Percentiles rank a stretch among this genome's conserved stretches.
phyloP scores from a whole-genome alignment of 2,888 invertebrate species.

The Euclidia mi region DNA sequence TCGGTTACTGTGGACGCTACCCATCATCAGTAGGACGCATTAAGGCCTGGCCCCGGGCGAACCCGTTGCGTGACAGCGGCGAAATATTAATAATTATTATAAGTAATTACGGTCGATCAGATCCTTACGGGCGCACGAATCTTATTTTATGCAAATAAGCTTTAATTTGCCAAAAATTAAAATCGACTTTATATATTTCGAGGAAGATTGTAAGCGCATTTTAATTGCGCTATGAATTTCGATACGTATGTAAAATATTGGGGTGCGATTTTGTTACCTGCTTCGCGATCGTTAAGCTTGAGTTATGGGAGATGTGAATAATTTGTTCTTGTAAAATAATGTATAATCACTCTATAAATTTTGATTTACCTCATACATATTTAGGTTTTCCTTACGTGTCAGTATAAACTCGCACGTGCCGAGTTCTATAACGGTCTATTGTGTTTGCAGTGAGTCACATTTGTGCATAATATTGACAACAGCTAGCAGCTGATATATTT shows the following conservation, averaged over 20 bases:
- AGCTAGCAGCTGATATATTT: conserved; percentile 15
- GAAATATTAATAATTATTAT: conserved; percentile 82
- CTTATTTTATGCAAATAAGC: conserved; percentile 69
- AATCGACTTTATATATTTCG: conserved; percentile 36
- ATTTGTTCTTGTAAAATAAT: conserved; percentile 1
- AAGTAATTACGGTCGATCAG: conserved; percentile 71
- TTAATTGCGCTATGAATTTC: conserved; percentile 37
- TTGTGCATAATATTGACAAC: conserved; percentile 14
- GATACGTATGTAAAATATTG: conserved; percentile 6
- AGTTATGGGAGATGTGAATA: not conserved
- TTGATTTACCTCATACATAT: not conserved
- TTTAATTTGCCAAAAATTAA: conserved; percentile 58
- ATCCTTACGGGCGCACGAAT: conserved; percentile 59
- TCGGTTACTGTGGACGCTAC: conserved; percentile 75
- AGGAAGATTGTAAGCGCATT: conserved; percentile 32
- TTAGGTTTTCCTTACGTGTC: not conserved
- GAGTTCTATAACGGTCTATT: not conserved
- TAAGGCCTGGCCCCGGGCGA: conserved; percentile 68
- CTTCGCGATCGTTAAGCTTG: conserved; percentile 6
- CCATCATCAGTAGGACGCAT: conserved; percentile 74
- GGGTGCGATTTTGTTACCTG: conserved; percentile 10
- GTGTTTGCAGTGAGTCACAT: conserved; percentile 4
- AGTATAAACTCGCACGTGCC: not conserved
- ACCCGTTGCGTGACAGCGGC: conserved; percentile 80
- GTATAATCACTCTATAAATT: not conserved